phyloP scores from a whole-genome alignment of 2,888 invertebrate genomes.

The Cantharis flavilabris region DNA sequence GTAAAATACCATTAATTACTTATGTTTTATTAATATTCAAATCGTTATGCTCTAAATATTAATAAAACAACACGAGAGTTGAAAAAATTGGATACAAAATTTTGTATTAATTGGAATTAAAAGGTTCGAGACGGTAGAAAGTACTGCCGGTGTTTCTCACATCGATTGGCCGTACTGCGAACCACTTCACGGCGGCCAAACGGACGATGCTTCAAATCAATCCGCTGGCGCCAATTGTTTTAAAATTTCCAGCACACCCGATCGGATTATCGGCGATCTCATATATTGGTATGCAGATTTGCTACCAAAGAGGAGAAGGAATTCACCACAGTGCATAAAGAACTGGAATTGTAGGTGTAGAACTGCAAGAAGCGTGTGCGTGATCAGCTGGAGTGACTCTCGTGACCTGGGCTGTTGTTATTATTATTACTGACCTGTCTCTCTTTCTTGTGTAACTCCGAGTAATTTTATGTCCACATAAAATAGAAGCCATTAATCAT shows the following conservation, averaged over 20 bases:
- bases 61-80: background rate
- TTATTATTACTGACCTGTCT: constrained; percentile 47
- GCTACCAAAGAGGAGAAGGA: background rate
- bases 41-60: constrained; percentile 1
- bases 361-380: constrained; percentile 40
- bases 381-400: constrained; percentile 49
- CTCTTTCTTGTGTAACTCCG: constrained; percentile 48
- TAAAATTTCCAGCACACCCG: background rate
- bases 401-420: constrained; percentile 49
- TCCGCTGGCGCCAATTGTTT: background rate
- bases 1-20: background rate
- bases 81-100: background rate
- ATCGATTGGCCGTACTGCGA: background rate
- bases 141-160: background rate
- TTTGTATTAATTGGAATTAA: background rate
- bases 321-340: constrained; percentile 2
- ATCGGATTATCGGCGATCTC: background rate
- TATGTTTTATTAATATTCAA: background rate
- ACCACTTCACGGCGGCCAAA: background rate
- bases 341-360: constrained; percentile 31
- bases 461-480: constrained; percentile 45
- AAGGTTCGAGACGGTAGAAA: background rate
- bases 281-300: background rate
- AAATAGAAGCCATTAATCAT: constrained; percentile 34
- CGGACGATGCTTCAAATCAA: background rate